Evolutionary conservation across 2,113 vertebrate genomes (phyloP), one percentile per base, ranked within the genome.

Genomic region (Sinocyclocheilus rhinocerous): DNA sequence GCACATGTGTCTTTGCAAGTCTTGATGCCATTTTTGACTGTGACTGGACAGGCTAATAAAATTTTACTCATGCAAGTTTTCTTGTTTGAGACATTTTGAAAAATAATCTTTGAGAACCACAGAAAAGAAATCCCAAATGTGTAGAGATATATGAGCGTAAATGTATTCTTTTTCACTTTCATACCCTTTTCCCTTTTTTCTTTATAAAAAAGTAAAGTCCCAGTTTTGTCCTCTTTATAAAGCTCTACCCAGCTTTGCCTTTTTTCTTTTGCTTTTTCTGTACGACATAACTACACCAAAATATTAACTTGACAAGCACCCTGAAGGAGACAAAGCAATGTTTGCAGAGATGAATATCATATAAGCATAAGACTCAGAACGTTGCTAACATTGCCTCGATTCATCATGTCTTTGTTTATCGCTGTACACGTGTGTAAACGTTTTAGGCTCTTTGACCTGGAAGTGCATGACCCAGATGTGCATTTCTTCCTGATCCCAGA

Each of bases 391-490:
- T 61, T 42, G 57, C 36, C 29, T 65, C n/a, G 75, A 52, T 69
- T 36, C 50, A 48, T 50, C 75, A 86, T 2, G 6, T 70, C 8
- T 87, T 50, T 84, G 9, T 70, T 72, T 52, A 9, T 57, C 15
- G 73, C 22, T 70, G 16, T 29, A 29, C 24, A 48, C 12, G 26
- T 76, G 13, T 55, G 20, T 26, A 50, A 76, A 69, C 29, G 12
- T 39, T 52, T 65, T 16, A 76, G 29, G 8, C 24, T 13, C 33
- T 73, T 26, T 80, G 45, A 29, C 42, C 83, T 82, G 67, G 72
- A 89, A 91, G 88, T 90, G 85, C 84, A 84, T 90, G 26, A 39
- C 87, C 16, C 86, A 89, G 88, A 91, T 89, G 87, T 90, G 90
- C 85, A 88, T 87, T 91, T 87, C 81, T 84, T 48, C 45, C 81